Conservation (phyloP, 2,888 invertebrate species). For the Pilophorus perplexus region DNA sequence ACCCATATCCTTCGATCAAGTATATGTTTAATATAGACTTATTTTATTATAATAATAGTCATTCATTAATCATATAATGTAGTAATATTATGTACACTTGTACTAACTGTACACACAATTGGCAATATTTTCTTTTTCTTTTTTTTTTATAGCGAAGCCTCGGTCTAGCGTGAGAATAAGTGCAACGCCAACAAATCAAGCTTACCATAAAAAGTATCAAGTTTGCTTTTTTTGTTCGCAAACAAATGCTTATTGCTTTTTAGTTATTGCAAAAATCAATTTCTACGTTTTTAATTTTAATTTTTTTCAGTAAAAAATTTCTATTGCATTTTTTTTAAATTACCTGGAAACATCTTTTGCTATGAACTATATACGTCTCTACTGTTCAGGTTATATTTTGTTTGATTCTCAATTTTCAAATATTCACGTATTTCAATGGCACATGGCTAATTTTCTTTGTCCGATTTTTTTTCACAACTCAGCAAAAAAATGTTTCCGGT, state of each 20-base stretch:
- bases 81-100: conserved; percentile 46
- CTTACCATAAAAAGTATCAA: conserved; percentile 41
- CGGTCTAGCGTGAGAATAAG: conserved; percentile 42
- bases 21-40: conserved; percentile 47
- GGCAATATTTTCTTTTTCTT: conserved; percentile 46
- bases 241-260: conserved; percentile 44
- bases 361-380: conserved; percentile 41
- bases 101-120: conserved; percentile 47
- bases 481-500: too few relatives aligned
- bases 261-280: conserved; percentile 46
- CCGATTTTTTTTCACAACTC: conserved; percentile 4
- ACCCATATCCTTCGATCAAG: conserved; percentile 47
- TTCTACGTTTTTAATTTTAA: conserved; percentile 39
- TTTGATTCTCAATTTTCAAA: conserved; percentile 41
- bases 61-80: conserved; percentile 46
- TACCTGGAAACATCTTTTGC: conserved; percentile 30
- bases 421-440: conserved; percentile 22
- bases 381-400: conserved; percentile 33
- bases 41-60: conserved; percentile 46
- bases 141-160: conserved; percentile 46
- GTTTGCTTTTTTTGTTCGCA: conserved; percentile 38
- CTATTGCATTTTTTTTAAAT: conserved; percentile 43
- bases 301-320: conserved; percentile 45
- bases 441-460: conserved; percentile 22
- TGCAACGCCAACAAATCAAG: conserved; percentile 45